Evolutionary conservation across 1,140 invertebrate species (phyloP).

Genomic region (Drosophila rufa): DNA sequence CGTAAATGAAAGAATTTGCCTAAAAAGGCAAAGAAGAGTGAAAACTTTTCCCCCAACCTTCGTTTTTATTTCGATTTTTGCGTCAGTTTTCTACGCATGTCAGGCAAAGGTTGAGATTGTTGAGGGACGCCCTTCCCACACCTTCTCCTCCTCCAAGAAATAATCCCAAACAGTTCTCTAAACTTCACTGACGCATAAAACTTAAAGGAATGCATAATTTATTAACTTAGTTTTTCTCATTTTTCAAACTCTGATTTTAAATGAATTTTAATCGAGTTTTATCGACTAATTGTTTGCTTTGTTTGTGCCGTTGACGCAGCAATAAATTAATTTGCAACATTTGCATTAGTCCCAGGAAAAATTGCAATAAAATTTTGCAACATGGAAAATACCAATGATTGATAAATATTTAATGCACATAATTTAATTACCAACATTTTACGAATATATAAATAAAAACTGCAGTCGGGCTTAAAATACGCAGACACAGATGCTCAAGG

Average conservation of each 20-base stretch:
- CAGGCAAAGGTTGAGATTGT: constrained; percentile 53
- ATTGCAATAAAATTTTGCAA: constrained; percentile 19
- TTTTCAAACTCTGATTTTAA: constrained; percentile 15
- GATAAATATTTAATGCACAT: constrained; percentile 71
- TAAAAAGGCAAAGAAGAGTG: constrained; percentile 15
- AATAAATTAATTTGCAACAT: constrained; percentile 66
- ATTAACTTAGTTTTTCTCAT: constrained; percentile 2
- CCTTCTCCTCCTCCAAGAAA: background rate
- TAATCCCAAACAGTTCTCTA: background rate
- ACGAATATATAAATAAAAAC: constrained; percentile 41
- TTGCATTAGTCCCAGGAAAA: constrained; percentile 21
- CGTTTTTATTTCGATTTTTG: constrained; percentile 18
- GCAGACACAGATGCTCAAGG: background rate
- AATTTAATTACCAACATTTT: constrained; percentile 70
- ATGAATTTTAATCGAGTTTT: constrained; percentile 38
- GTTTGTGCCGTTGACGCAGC: constrained; percentile 15
- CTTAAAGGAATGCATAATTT: constrained; percentile 20
- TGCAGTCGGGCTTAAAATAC: constrained; percentile 44
- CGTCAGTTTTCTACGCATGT: constrained; percentile 48
- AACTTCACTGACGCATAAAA: constrained; percentile 26
- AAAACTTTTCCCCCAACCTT: constrained; percentile 35
- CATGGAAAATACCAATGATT: constrained; percentile 26
- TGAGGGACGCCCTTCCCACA: constrained; percentile 12
- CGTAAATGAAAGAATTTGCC: constrained; percentile 26
- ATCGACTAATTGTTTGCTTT: constrained; percentile 49